Base-by-base conservation (phyloP, 2,797 vertebrate genomes). In the Gadopsis bispinosus region DNA sequence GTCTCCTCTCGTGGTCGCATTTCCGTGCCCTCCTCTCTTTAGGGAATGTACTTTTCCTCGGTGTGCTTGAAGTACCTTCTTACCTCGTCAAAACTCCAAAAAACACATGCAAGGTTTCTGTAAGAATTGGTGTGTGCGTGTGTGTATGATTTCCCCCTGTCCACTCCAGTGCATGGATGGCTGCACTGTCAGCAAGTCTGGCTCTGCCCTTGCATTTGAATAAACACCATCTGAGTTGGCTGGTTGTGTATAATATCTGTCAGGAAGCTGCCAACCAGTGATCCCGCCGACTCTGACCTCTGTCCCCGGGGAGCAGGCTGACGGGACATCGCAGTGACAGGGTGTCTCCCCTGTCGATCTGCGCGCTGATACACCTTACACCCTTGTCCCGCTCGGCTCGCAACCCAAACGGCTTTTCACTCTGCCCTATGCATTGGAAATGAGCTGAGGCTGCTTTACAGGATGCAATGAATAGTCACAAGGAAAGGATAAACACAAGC, bases 191-290 rank as follows among this genome's bases (percentile, higher is more conserved):
- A 92, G 90, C 91, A 73, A n/a, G 86, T 77, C 69, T 41, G 35
- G 45, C 78, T 81, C 83, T 88, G 90, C 86, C 88, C 90, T 90
- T 87, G 87, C 88, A 84, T 93, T 93, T 93, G 73, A 95, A 94
- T 93, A 92, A 92, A 93, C 90, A 88, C 87, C 90, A 85, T 92
- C 90, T 92, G 90, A 94, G 89, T 87, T 79, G 89, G 84, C 84
- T 76, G 86, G 48, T 86, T 87, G 83, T 75, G 87, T 89, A 85
- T 88, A 90, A 91, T 80, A 93, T 90, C 88, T 93, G 93, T 90
- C 94, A 93, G 79, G 79, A 74, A 88, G 71, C 88, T 93, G 94
- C 91, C 92, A 90, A 81, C 59, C 82, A 26, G 78, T 79, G 89
- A 87, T 86, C 93, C 88, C 47, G 5, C 45, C 48, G 81, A 90